Conservation (phyloP, 2,888 invertebrate genomes). For the Exephanes ischioxanthus region DNA sequence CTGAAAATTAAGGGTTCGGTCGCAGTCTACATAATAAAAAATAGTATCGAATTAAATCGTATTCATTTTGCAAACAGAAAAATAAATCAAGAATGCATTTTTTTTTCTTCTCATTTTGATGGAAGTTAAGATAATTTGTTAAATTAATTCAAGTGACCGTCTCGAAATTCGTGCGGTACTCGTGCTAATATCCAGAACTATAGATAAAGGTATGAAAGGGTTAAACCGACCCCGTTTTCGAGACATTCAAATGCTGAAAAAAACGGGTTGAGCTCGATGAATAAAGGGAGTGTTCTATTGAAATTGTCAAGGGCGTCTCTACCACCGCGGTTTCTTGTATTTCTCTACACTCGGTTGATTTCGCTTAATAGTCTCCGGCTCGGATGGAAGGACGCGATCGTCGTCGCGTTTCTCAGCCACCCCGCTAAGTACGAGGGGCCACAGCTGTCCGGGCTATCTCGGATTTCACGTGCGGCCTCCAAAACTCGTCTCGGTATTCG, state of each 20-base stretch:
- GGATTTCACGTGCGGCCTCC: slow-evolving; percentile 80
- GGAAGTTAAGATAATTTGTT: neutral
- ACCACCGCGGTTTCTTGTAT: slow-evolving; percentile 7
- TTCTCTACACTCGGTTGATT: slow-evolving; percentile 4
- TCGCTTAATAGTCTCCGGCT: slow-evolving; percentile 9
- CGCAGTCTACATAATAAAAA: neutral
- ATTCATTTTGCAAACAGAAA: neutral
- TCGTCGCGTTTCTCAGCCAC: slow-evolving; percentile 7
- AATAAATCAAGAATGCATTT: neutral
- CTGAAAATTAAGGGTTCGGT: too few species aligned
- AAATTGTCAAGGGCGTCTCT: neutral
- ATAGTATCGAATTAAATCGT: too few species aligned
- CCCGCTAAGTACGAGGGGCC: slow-evolving; percentile 38
- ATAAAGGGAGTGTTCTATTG: neutral
- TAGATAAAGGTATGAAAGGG: neutral
- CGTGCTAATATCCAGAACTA: neutral
- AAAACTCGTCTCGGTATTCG: slow-evolving; percentile 77
- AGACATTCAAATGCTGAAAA: neutral
- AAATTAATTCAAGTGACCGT: neutral
- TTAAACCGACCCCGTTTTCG: neutral
- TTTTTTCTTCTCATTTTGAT: neutral
- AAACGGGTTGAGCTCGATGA: neutral
- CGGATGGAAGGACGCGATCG: slow-evolving; percentile 7
- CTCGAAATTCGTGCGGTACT: neutral
- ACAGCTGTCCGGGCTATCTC: slow-evolving; percentile 76